phyloP scores from a whole-genome alignment of 2,797 vertebrate genomes.

The Heliangelus exortis region DNA sequence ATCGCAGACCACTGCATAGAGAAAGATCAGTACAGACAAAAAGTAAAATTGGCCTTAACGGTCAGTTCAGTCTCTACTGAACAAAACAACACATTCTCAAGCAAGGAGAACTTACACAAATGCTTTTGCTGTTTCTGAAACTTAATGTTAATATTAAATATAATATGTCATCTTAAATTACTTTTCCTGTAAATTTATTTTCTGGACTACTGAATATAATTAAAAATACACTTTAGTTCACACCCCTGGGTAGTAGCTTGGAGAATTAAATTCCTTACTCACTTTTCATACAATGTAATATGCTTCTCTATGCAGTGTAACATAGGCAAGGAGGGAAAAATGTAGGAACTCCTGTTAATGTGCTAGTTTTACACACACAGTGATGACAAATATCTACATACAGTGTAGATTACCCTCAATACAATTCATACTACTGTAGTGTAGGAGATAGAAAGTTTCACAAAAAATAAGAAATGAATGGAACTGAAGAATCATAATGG shows the following conservation, averaged over 20 bases:
- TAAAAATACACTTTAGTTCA: neutral
- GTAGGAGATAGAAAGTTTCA: neutral
- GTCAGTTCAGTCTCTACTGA: neutral
- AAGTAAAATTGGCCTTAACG: neutral
- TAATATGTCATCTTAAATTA: neutral
- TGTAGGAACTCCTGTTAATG: neutral
- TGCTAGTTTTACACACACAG: neutral
- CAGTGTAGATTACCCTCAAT: neutral
- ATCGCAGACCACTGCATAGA: neutral
- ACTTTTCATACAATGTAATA: neutral
- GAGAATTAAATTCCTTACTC: neutral
- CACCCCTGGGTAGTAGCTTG: neutral
- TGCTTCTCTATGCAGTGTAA: rapidly evolving
- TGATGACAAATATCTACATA: neutral
- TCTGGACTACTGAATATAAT: neutral
- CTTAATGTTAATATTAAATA: neutral
- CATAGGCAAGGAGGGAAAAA: neutral
- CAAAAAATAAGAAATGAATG: neutral
- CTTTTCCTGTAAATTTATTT: neutral
- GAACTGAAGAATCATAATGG: neutral
- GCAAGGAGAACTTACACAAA: neutral
- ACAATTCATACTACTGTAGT: neutral
- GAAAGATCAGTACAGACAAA: neutral
- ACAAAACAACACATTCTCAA: neutral
- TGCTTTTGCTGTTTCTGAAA: neutral